phyloP scores from a whole-genome alignment of 1,140 invertebrate species.

The Pygmarrhopalites habei region DNA sequence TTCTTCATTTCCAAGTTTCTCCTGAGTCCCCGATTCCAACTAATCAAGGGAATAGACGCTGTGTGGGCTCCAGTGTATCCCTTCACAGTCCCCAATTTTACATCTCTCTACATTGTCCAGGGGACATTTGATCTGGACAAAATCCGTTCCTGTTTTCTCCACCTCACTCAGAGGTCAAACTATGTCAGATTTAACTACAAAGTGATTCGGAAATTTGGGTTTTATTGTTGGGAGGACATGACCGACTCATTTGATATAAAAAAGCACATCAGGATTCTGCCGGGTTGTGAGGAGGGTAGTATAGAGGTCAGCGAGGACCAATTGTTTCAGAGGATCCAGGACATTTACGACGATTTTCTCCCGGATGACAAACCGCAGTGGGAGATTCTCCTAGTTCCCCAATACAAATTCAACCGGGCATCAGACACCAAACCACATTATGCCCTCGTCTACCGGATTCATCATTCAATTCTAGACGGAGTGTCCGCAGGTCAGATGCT shows the following conservation, averaged over 20 bases:
- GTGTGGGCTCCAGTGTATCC: conserved; percentile 20
- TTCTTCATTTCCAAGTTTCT: neutral
- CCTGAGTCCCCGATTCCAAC: neutral
- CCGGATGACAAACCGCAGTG: conserved; percentile 23
- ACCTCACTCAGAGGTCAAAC: neutral
- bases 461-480: conserved; percentile 34
- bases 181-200: conserved; percentile 18
- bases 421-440: conserved; percentile 3
- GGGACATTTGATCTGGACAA: conserved; percentile 24
- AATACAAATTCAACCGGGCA: conserved; percentile 17
- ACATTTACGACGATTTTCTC: conserved; percentile 23
- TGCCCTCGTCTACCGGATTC: conserved; percentile 24
- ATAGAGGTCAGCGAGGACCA: conserved; percentile 9
- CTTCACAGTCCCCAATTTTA: conserved; percentile 21
- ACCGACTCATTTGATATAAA: conserved; percentile 21
- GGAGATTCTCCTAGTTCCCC: conserved; percentile 28
- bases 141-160: conserved; percentile 15
- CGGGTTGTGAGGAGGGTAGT: neutral
- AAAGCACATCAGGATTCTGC: conserved; percentile 25
- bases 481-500: conserved; percentile 26
- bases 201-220: conserved; percentile 12
- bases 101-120: conserved; percentile 24
- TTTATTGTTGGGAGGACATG: conserved; percentile 22
- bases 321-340: conserved; percentile 24
- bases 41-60: conserved; percentile 27